phyloP scores from a whole-genome alignment of 2,797 vertebrate species.

The Coendou prehensilis region DNA sequence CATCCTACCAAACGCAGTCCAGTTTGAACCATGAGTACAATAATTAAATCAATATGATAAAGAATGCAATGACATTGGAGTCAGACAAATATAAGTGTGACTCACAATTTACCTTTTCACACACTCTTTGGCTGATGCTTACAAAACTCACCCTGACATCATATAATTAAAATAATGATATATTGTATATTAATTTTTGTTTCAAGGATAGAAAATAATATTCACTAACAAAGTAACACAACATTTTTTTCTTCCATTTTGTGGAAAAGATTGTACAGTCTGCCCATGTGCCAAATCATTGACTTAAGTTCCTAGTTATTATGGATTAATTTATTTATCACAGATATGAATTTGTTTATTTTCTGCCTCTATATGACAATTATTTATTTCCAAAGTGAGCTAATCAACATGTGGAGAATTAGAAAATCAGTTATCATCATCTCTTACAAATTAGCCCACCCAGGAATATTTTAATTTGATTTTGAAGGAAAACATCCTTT shows the following conservation, averaged over 20 bases:
- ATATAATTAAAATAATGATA: neutral
- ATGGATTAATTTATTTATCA: neutral
- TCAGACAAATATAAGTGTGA: neutral
- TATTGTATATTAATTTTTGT: neutral
- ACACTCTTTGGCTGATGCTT: neutral
- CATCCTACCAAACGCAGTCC: accelerated
- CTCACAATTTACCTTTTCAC: neutral
- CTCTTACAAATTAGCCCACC: neutral
- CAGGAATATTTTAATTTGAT: neutral
- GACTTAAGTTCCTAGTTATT: neutral
- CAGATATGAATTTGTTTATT: neutral
- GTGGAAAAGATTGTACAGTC: neutral
- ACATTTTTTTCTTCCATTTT: neutral
- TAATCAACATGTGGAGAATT: neutral
- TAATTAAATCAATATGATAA: neutral
- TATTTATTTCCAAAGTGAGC: conserved; percentile 36
- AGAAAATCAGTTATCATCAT: neutral
- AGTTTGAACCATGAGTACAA: neutral
- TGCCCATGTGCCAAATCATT: neutral
- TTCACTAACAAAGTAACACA: neutral
- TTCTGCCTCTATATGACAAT: neutral
- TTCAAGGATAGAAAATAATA: neutral
- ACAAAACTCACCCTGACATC: neutral
- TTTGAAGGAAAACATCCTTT: conserved; percentile 54
- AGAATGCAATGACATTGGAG: neutral